Evolutionary conservation across 2,888 invertebrate species (phyloP).

Genomic region (Phaonia tiefii): DNA sequence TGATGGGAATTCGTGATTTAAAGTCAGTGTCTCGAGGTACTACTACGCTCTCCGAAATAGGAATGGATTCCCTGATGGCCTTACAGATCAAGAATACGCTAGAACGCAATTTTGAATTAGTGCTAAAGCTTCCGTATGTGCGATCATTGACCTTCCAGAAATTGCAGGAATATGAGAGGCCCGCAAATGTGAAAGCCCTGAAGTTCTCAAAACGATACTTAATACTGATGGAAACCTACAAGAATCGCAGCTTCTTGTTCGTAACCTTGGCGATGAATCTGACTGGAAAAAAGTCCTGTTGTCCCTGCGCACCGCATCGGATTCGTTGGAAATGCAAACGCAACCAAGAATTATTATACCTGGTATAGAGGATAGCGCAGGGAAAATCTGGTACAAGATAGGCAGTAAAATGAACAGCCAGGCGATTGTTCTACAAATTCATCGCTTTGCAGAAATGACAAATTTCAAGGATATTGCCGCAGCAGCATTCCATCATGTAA

Average conservation of each 20-base stretch:
- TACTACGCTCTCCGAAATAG: constrained; percentile 93
- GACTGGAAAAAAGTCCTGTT: constrained; percentile 82
- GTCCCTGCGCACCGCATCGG: constrained; percentile 81
- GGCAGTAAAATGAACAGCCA: constrained; percentile 72
- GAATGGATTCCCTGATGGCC: constrained; percentile 98
- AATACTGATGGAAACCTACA: constrained; percentile 73
- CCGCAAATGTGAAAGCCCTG: constrained; percentile 71
- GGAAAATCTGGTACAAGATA: constrained; percentile 78
- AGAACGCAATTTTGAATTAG: constrained; percentile 93
- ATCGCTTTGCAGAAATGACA: constrained; percentile 72
- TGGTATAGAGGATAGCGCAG: constrained; percentile 86
- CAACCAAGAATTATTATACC: constrained; percentile 82
- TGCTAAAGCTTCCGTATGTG: constrained; percentile 92
- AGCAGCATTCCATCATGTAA: constrained; percentile 81
- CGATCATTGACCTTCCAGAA: constrained; percentile 87
- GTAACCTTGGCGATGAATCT: constrained; percentile 84
- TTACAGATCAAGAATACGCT: constrained; percentile 96
- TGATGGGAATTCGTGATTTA: constrained; percentile 85
- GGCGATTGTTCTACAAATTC: constrained; percentile 75
- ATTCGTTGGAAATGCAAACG: constrained; percentile 69
- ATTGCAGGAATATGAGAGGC: constrained; percentile 77
- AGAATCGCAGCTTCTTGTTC: constrained; percentile 83
- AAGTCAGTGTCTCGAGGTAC: constrained; percentile 87
- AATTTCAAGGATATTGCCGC: constrained; percentile 74
- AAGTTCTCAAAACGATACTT: constrained; percentile 76